Percentiles rank a stretch among this genome's conserved stretches.
These are phyloP conservation scores for Drosophila asahinai DNA, from an alignment of 1,140 invertebrate genomes.

Conservation along the genomic window DNA sequence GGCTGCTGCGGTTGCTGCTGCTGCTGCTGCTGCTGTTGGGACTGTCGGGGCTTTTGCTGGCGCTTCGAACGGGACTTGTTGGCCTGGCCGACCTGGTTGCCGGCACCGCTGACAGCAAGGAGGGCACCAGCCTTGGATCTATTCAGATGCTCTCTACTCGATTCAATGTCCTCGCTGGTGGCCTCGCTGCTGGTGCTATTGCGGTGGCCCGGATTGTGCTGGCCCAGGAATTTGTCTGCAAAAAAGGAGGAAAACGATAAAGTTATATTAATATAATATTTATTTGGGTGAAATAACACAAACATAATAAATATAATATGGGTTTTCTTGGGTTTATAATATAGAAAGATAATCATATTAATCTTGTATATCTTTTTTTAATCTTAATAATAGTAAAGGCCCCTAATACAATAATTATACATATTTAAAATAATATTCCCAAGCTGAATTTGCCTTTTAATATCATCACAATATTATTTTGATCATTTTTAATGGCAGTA, in stretches of 20 bases:
- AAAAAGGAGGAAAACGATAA: conserved; percentile 2
- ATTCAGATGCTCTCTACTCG: conserved; percentile 69
- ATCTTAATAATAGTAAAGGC: too few species aligned
- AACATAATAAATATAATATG: not conserved
- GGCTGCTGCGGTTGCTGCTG: conserved; percentile 11
- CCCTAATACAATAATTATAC: too few species aligned
- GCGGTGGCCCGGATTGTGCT: conserved; percentile 76
- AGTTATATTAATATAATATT: not conserved
- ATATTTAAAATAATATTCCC: too few species aligned
- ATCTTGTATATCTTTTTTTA: too few species aligned
- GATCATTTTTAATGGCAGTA: not conserved
- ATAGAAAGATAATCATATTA: too few species aligned
- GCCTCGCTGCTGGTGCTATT: conserved; percentile 82
- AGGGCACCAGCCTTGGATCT: conserved; percentile 45
- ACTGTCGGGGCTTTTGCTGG: conserved; percentile 42
- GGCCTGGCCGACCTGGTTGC: conserved; percentile 4
- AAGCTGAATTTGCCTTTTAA: not conserved
- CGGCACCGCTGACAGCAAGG: conserved; percentile 9
- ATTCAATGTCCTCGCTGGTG: conserved; percentile 77
- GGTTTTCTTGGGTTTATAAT: too few species aligned
- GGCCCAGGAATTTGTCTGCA: conserved; percentile 73
- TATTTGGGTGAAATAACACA: not conserved
- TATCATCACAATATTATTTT: too few species aligned
- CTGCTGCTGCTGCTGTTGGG: conserved; percentile 13
- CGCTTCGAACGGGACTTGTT: conserved; percentile 54